A percentile compares a stretch with the other conserved stretches of the same genome.
Evolutionary conservation across 2,797 vertebrate genomes (phyloP).

Genomic region (Gymnoscopelus braueri): DNA sequence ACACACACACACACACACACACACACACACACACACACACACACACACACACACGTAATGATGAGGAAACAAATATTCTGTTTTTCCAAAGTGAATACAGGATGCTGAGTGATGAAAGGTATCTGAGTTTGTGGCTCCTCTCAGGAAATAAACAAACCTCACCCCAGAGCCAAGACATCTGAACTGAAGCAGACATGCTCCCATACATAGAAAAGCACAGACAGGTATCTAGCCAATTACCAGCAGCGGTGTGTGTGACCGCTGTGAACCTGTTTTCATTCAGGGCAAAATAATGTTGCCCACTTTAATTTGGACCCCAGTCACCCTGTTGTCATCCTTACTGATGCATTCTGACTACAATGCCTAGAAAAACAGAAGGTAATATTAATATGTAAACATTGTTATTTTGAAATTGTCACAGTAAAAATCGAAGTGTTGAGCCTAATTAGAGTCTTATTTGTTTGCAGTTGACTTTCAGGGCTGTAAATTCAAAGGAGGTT

Average conservation of each 20-base stretch:
- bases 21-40: background rate
- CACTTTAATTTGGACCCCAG: background rate
- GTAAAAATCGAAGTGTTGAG: too few relatives aligned
- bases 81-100: slow-evolving; percentile 29
- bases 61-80: slow-evolving; percentile 21
- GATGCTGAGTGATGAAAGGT: slow-evolving; percentile 30
- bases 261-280: background rate
- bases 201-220: too few relatives aligned
- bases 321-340: background rate
- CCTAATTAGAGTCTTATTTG: too few relatives aligned
- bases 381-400: background rate
- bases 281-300: background rate
- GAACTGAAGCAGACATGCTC: slow-evolving; percentile 7
- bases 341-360: background rate
- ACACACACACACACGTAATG: slow-evolving; percentile 9
- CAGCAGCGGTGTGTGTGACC: background rate
- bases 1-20: too few relatives aligned
- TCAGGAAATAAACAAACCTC: slow-evolving; percentile 40
- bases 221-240: slow-evolving; percentile 11
- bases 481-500: background rate
- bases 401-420: background rate
- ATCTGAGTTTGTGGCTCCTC: slow-evolving; percentile 35
- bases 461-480: background rate
- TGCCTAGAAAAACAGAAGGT: background rate
- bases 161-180: slow-evolving; percentile 19